Evolutionary conservation across 2,888 invertebrate genomes (phyloP).

Genomic region (Halictus quadricinctus): DNA sequence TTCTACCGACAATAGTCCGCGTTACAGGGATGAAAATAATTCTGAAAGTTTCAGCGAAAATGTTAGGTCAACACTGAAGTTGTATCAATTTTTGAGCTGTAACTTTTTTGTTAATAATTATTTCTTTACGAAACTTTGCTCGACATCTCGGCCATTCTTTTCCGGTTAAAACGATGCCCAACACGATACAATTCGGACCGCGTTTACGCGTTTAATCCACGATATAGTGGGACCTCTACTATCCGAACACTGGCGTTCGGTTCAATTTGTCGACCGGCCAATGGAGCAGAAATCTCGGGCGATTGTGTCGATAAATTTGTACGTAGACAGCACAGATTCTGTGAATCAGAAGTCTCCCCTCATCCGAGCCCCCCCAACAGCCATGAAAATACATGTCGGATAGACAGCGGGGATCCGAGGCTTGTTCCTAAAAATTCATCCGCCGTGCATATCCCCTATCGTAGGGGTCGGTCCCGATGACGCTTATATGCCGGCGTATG

Average conservation of each 20-base stretch:
- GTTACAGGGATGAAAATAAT: too few species aligned
- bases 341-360: not conserved
- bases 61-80: not conserved
- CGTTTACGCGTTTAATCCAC: not conserved
- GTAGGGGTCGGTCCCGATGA: conserved; percentile 27
- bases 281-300: not conserved
- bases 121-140: accelerated
- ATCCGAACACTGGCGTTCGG: not conserved
- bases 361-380: not conserved
- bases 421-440: conserved; percentile 35
- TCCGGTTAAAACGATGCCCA: not conserved
- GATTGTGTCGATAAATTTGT: not conserved
- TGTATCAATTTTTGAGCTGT: not conserved
- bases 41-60: too few species aligned
- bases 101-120: not conserved
- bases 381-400: conserved; percentile 26
- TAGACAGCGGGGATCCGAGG: conserved; percentile 15
- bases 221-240: not conserved
- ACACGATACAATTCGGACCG: not conserved
- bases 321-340: not conserved
- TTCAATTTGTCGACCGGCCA: not conserved
- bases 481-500: conserved; percentile 44
- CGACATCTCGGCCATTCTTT: not conserved
- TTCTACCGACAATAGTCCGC: too few species aligned
- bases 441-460: conserved; percentile 21